Base-by-base conservation (phyloP, 2,113 vertebrate genomes). In the Illadopsis cleaveri region DNA sequence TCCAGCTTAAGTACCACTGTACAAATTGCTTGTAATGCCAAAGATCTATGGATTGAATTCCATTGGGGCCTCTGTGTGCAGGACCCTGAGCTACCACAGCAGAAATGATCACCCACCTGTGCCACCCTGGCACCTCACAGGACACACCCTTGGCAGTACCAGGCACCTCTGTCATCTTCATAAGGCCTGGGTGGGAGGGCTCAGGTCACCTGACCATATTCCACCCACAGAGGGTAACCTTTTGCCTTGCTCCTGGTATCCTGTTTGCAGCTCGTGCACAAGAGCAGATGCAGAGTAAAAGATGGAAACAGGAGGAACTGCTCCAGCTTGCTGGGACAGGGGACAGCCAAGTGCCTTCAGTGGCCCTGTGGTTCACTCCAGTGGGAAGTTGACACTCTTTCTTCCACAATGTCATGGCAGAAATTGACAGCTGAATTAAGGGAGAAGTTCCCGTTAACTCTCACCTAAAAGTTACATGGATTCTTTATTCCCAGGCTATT, bases 141-240 rank as follows among this genome's bases (percentile, higher is more conserved):
- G 60, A 64, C 61, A 47, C 18, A 15, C 9, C 47, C 22, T 81
- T 0, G 0, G 69, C 31, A 40, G n/a, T 40, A 12, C 8, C 3
- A 23, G 70, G 58, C 47, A 66, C 31, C 42, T 10, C n/a, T 56
- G 30, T 28, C 64, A 69, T 44, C 42, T 27, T 33, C 4, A 1
- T 27, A 47, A 50, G 23, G 11, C 15, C 62, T 66, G 37, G 61
- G 4, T 38, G 62, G 23, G 37, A 65, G 25, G 47, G 35, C 33
- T 77, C 65, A 9, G 19, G 22, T 48, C 4, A 1, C 24, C 24
- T 64, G 51, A 22, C 24, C 2, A 0, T 11, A 21, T 71, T 87
- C 75, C 6, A 4, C 27, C 35, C 60, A 71, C 47, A 4, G 10
- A 19, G 21, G 20, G 10, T 20, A 64, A 40, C 5, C 25, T 65